Evolutionary conservation across 2,113 vertebrate genomes (phyloP).

Genomic region (Cynopterus brachyotis): DNA sequence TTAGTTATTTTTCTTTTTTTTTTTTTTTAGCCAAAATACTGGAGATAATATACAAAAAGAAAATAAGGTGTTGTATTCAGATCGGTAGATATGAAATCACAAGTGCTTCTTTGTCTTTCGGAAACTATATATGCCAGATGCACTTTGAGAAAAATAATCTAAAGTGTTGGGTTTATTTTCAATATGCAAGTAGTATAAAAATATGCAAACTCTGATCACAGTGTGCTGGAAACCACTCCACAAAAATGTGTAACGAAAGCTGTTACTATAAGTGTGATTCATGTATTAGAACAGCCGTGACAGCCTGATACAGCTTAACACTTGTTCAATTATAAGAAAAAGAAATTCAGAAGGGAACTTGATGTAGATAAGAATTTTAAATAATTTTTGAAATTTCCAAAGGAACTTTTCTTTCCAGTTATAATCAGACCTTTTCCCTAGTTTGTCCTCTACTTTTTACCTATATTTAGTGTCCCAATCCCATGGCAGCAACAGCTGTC

Average conservation of each 20-base stretch:
- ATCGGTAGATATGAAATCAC: slow-evolving; percentile 59
- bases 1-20: slow-evolving; percentile 45
- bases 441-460: fast-evolving
- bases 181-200: slow-evolving; percentile 81
- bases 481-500: neutral
- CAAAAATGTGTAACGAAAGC: slow-evolving; percentile 90
- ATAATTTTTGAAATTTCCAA: slow-evolving; percentile 69
- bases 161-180: slow-evolving; percentile 84
- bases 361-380: slow-evolving; percentile 81
- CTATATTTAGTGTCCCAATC: fast-evolving
- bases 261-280: slow-evolving; percentile 81
- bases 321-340: slow-evolving; percentile 84
- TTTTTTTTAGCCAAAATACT: slow-evolving; percentile 27
- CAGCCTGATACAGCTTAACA: slow-evolving; percentile 81
- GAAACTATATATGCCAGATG: slow-evolving; percentile 76
- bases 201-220: slow-evolving; percentile 81
- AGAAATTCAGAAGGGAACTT: slow-evolving; percentile 78
- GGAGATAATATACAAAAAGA: slow-evolving; percentile 71
- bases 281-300: slow-evolving; percentile 86
- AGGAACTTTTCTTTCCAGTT: neutral
- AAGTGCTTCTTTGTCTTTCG: slow-evolving; percentile 70
- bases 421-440: neutral
- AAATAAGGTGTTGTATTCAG: slow-evolving; percentile 63
- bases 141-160: slow-evolving; percentile 75
- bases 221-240: slow-evolving; percentile 82